Percentiles rank a stretch among this genome's conserved stretches.
Evolutionary conservation across 2,113 vertebrate species (phyloP).

Genomic region (Pygoscelis adeliae): DNA sequence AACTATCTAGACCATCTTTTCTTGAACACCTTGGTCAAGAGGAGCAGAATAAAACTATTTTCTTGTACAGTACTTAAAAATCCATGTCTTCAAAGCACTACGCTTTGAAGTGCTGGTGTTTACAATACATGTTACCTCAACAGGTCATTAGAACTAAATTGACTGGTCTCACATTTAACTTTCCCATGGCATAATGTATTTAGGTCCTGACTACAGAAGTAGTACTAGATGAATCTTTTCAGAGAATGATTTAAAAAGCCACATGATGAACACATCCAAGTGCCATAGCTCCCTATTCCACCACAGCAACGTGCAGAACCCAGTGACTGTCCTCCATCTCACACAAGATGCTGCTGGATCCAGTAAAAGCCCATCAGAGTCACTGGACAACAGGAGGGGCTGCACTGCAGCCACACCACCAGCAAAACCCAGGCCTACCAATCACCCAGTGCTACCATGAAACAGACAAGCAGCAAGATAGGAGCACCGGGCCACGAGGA

Average conservation of each 20-base stretch:
- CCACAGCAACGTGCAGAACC: not conserved
- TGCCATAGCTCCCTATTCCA: not conserved
- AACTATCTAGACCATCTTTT: not conserved
- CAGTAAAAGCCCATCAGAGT: not conserved
- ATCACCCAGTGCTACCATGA: not conserved
- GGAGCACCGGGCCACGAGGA: not conserved
- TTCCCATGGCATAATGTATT: not conserved
- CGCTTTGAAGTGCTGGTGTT: not conserved
- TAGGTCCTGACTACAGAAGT: not conserved
- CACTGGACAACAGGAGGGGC: not conserved
- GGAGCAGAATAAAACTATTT: not conserved
- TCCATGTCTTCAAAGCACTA: not conserved
- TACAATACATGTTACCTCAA: not conserved
- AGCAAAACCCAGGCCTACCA: not conserved
- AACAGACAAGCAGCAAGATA: not conserved
- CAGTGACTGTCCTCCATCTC: not conserved
- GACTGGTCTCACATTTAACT: not conserved
- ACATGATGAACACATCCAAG: not conserved
- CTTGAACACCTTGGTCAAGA: not conserved
- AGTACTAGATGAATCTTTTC: not conserved
- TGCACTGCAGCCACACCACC: not conserved
- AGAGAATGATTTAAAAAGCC: not conserved
- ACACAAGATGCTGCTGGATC: not conserved
- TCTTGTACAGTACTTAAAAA: not conserved
- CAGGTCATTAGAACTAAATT: not conserved